Evolutionary conservation across 53 echinoderm and acorn worm species (phyloP).

Genomic region (Mesocentrotus franciscanus): DNA sequence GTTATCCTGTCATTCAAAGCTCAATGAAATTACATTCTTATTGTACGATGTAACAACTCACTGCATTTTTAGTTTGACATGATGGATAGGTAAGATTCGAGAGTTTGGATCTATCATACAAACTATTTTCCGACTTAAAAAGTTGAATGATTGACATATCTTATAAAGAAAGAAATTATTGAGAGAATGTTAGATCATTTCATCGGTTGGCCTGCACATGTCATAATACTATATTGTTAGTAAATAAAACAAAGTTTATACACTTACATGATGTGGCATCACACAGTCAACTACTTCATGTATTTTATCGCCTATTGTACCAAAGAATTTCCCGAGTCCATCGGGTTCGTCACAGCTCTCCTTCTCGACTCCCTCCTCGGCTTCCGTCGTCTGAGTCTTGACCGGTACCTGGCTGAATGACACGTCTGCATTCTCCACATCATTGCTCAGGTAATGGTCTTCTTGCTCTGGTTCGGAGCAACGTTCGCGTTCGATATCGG

Average conservation of each 20-base stretch:
- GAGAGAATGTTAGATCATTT: no score
- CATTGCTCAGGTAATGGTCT: neutral
- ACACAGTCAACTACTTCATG: neutral
- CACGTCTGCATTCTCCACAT: neutral
- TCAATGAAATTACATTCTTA: no score
- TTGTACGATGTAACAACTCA: no score
- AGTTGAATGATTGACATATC: no score
- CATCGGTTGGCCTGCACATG: neutral
- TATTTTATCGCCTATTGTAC: neutral
- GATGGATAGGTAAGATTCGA: no score
- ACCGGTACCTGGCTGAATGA: neutral
- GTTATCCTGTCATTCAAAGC: no score
- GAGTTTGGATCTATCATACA: no score
- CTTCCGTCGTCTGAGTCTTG: neutral
- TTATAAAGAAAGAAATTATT: no score
- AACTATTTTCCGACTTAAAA: no score
- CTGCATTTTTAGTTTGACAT: no score
- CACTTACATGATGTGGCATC: neutral
- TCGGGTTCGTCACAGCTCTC: neutral
- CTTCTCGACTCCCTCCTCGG: neutral
- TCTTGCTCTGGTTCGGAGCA: neutral
- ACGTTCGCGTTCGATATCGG: constrained; percentile 8
- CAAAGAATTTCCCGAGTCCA: neutral
- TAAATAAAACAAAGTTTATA: neutral
- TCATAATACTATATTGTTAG: neutral